Evolutionary conservation across 2,888 invertebrate genomes (phyloP).

Genomic region (Lochmaea crataegi): DNA sequence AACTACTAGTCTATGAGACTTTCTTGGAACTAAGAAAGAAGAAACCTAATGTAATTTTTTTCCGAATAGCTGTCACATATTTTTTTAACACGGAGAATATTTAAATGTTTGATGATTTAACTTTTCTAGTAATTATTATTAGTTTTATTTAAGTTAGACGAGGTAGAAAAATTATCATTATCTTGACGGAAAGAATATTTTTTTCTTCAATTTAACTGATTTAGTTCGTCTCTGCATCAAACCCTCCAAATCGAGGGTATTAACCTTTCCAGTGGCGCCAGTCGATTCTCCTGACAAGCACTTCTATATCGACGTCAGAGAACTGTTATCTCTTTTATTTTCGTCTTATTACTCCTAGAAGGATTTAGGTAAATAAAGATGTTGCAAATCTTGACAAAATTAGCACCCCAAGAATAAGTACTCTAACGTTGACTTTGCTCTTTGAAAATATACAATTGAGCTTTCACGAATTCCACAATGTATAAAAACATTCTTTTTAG

Average conservation of each 20-base stretch:
- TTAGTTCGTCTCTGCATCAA: not conserved
- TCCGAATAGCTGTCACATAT: too few relatives aligned
- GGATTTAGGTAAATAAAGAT: conserved; percentile 17
- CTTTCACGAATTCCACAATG: too few relatives aligned
- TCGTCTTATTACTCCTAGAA: conserved; percentile 18
- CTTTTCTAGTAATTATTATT: too few relatives aligned
- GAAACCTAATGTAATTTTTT: too few relatives aligned
- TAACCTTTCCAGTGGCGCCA: conserved; percentile 42
- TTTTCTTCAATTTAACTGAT: not conserved
- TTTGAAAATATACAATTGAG: too few relatives aligned
- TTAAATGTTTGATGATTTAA: too few relatives aligned
- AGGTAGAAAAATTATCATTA: not conserved
- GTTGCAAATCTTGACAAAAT: not conserved
- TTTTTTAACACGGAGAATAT: too few relatives aligned
- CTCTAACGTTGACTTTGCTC: not conserved
- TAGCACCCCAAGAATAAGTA: not conserved
- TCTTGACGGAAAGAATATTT: not conserved
- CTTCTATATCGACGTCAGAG: conserved; percentile 35
- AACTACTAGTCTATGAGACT: too few relatives aligned
- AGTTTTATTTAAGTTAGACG: too few relatives aligned
- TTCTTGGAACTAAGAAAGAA: too few relatives aligned
- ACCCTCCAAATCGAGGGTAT: conserved; percentile 33
- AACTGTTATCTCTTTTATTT: conserved; percentile 23
- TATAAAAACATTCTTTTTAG: too few relatives aligned
- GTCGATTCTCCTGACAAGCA: conserved; percentile 23